phyloP scores from a whole-genome alignment of 2,888 invertebrate species.

The Dynastes hyllus region DNA sequence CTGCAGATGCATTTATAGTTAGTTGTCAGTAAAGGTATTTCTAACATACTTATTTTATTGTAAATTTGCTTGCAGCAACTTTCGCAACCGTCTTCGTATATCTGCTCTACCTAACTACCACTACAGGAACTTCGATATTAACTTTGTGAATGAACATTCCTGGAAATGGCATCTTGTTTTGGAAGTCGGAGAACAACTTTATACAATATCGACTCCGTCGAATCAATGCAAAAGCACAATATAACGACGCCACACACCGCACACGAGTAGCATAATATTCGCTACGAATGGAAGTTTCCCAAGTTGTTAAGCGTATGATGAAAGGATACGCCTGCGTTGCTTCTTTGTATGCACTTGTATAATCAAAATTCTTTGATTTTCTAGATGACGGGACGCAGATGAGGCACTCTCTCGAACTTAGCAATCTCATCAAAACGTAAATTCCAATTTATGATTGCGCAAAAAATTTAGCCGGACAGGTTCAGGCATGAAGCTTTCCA shows the following conservation, averaged over 20 bases:
- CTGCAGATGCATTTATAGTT: too few species aligned
- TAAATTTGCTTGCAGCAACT: background rate
- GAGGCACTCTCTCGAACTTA: background rate
- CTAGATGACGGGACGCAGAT: background rate
- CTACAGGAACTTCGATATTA: slow-evolving; percentile 16
- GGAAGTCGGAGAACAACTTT: slow-evolving; percentile 18
- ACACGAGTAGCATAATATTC: slow-evolving; percentile 1
- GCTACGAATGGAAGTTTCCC: slow-evolving; percentile 6
- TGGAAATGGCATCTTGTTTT: slow-evolving; percentile 17
- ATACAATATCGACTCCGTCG: slow-evolving; percentile 17
- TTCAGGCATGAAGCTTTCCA: too few species aligned
- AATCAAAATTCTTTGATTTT: slow-evolving; percentile 27
- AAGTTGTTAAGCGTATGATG: slow-evolving; percentile 14
- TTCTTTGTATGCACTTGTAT: slow-evolving; percentile 10
- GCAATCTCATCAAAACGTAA: background rate
- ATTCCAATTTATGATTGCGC: too few species aligned
- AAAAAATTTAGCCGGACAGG: too few species aligned
- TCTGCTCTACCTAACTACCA: background rate
- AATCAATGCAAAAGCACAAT: slow-evolving; percentile 11
- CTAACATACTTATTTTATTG: background rate
- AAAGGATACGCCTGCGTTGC: slow-evolving; percentile 13
- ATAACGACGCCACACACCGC: background rate
- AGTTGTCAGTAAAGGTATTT: background rate
- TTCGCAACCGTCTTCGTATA: background rate
- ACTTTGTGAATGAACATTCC: slow-evolving; percentile 22